A percentile compares a stretch with the other conserved stretches of the same genome.
Conservation (phyloP, 2,888 invertebrate species). For the Pyrochroa serraticornis region DNA sequence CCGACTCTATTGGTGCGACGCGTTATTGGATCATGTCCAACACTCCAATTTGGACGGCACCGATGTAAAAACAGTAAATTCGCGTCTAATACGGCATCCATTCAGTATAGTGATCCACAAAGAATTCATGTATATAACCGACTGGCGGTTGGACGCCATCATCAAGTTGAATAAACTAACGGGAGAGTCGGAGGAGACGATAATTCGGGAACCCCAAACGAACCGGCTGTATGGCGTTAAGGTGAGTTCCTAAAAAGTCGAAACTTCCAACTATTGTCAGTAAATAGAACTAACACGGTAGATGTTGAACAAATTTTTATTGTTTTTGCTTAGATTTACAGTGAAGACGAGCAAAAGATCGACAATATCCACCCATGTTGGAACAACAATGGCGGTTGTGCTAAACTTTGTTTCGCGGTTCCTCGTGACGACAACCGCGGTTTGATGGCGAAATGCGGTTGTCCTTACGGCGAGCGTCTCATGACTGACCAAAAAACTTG, state of each 20-base stretch:
- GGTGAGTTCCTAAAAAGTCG: slow-evolving; percentile 48
- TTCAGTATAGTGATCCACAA: slow-evolving; percentile 90
- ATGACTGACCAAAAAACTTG: slow-evolving; percentile 74
- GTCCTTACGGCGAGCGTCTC: slow-evolving; percentile 90
- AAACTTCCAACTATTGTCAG: too few relatives aligned
- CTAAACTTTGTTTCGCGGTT: slow-evolving; percentile 93
- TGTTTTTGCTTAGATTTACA: slow-evolving; percentile 65
- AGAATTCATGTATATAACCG: slow-evolving; percentile 95
- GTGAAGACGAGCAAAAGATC: slow-evolving; percentile 74
- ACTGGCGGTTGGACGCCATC: slow-evolving; percentile 96
- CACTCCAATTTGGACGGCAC: slow-evolving; percentile 90
- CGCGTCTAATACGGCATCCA: slow-evolving; percentile 84
- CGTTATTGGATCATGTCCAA: slow-evolving; percentile 93
- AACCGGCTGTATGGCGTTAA: slow-evolving; percentile 92
- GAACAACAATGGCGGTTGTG: slow-evolving; percentile 86
- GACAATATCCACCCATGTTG: slow-evolving; percentile 80
- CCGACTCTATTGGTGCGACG: slow-evolving; percentile 97
- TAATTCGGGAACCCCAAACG: slow-evolving; percentile 87
- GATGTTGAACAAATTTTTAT: too few relatives aligned
- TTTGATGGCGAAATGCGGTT: slow-evolving; percentile 79
- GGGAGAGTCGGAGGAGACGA: slow-evolving; percentile 84
- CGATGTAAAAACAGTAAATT: slow-evolving; percentile 88
- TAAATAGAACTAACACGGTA: too few relatives aligned
- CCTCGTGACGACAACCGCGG: slow-evolving; percentile 66
- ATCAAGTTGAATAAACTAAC: slow-evolving; percentile 87